Evolutionary conservation across 2,797 vertebrate species (phyloP).

Genomic region (Ataeniobius toweri): DNA sequence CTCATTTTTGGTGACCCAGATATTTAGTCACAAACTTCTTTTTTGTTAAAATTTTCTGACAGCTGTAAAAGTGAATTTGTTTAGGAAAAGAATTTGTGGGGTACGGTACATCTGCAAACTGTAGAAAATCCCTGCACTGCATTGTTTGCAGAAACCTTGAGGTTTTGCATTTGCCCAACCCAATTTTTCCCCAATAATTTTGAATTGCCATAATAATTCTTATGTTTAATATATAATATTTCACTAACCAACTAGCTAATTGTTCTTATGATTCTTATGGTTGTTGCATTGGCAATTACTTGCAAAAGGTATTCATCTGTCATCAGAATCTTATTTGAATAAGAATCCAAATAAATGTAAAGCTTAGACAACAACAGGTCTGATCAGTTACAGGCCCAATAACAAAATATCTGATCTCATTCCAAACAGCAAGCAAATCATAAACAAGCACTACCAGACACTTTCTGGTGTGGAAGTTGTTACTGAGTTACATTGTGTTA

Average conservation of each 20-base stretch:
- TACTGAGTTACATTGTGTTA: no score
- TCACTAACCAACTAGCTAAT: neutral
- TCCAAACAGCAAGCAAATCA: neutral
- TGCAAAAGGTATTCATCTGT: neutral
- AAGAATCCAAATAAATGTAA: neutral
- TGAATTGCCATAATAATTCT: neutral
- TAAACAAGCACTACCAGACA: neutral
- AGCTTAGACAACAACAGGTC: neutral
- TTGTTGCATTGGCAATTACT: neutral
- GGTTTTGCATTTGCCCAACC: neutral
- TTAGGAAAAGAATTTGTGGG: neutral
- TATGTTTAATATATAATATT: neutral
- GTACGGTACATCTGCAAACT: neutral
- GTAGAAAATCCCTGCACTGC: neutral
- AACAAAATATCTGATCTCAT: neutral
- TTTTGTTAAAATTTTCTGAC: neutral
- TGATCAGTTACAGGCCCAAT: neutral
- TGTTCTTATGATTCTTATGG: neutral
- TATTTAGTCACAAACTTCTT: neutral
- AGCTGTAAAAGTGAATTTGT: neutral
- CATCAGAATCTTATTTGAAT: neutral
- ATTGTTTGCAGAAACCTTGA: neutral
- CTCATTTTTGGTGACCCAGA: slow-evolving; percentile 9
- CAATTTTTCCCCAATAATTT: neutral
- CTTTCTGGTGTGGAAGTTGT: neutral